Percentiles rank a stretch among this genome's conserved stretches.
phyloP scores from a whole-genome alignment of 1,140 invertebrate species.

The Drosophila setifemur region DNA sequence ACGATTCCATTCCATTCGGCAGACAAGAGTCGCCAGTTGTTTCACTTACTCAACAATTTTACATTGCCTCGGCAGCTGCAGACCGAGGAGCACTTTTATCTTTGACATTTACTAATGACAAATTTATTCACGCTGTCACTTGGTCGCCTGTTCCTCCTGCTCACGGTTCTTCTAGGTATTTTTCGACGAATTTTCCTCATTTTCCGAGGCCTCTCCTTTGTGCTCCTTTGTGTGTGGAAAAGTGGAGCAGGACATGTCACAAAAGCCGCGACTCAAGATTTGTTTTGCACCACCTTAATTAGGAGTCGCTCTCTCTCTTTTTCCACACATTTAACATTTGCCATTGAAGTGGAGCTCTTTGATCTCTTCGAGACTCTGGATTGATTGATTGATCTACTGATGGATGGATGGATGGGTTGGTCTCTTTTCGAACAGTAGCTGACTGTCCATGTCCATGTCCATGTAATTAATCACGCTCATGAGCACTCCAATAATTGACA shows the following conservation, averaged over 20 bases:
- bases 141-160: slow-evolving; percentile 50
- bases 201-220: slow-evolving; percentile 17
- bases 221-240: slow-evolving; percentile 29
- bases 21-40: slow-evolving; percentile 63
- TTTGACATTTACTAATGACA: slow-evolving; percentile 80
- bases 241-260: slow-evolving; percentile 37
- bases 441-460: neutral
- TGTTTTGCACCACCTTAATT: slow-evolving; percentile 61
- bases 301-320: slow-evolving; percentile 10
- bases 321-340: slow-evolving; percentile 38
- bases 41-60: slow-evolving; percentile 54
- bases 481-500: slow-evolving; percentile 35
- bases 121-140: slow-evolving; percentile 80
- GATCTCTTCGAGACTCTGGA: slow-evolving; percentile 49
- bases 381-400: slow-evolving; percentile 51
- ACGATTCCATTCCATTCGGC: slow-evolving; percentile 39
- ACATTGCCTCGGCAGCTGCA: slow-evolving; percentile 48
- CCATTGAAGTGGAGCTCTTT: slow-evolving; percentile 49
- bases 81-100: slow-evolving; percentile 65
- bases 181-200: neutral
- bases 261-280: slow-evolving; percentile 54
- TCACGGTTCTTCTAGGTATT: neutral
- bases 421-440: slow-evolving; percentile 27
- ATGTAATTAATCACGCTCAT: slow-evolving; percentile 40
- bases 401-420: slow-evolving; percentile 41